A percentile compares a stretch with the other conserved stretches of the same genome.
Evolutionary conservation across 35 echinoderm and acorn worm genomes (phyloP).

Genomic region (Heliocidaris erythrogramma): DNA sequence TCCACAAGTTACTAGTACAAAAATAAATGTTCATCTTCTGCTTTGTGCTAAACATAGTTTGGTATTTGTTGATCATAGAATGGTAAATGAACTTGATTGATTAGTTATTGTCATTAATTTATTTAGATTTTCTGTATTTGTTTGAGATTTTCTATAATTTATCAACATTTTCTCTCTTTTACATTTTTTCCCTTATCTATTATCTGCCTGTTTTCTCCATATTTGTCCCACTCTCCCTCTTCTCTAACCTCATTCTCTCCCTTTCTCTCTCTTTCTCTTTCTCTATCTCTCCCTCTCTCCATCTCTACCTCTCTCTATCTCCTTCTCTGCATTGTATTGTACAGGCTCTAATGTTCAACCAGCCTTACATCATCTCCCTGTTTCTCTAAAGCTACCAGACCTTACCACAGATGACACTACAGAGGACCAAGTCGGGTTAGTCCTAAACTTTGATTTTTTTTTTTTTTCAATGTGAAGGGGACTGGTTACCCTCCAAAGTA

Average conservation of each 20-base stretch:
- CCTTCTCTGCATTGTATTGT: background rate
- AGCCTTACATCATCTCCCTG: constrained; percentile 58
- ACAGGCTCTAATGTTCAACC: constrained; percentile 64
- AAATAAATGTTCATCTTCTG: too few relatives aligned
- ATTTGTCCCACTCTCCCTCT: background rate
- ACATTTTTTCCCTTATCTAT: background rate
- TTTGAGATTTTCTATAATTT: too few relatives aligned
- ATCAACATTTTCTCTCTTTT: too few relatives aligned
- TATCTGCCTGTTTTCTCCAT: background rate
- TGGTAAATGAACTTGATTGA: too few relatives aligned
- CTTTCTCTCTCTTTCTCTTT: background rate
- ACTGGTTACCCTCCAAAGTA: too few relatives aligned
- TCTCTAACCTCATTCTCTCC: background rate
- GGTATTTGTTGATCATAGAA: too few relatives aligned
- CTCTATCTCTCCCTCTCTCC: background rate
- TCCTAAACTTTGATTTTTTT: background rate
- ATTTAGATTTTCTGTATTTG: too few relatives aligned
- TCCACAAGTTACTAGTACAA: too few relatives aligned
- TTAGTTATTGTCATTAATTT: too few relatives aligned
- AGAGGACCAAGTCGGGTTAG: constrained; percentile 36
- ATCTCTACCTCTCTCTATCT: background rate
- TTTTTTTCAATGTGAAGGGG: too few relatives aligned
- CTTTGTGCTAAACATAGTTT: too few relatives aligned
- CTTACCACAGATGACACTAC: background rate
- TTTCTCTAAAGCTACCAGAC: constrained; percentile 38